A percentile compares a stretch with the other conserved stretches of the same genome.
These are phyloP conservation scores for Nebria salina DNA, from an alignment of 2,888 invertebrate genomes.

Conservation along the genomic window DNA sequence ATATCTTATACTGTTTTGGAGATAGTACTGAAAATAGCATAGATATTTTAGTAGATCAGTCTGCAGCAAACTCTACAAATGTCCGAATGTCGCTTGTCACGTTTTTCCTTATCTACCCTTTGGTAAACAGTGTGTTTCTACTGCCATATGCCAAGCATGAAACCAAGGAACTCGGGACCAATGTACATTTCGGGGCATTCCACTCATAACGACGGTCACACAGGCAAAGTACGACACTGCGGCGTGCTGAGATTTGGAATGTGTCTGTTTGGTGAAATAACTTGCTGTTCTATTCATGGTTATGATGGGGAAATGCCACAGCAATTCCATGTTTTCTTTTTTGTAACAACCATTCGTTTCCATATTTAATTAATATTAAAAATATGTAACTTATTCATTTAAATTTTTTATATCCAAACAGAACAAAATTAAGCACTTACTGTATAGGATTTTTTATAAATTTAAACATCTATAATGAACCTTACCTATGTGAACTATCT, in stretches of 20 bases:
- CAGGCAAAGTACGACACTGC: conserved; percentile 6
- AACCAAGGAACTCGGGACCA: background rate
- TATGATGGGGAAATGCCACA: background rate
- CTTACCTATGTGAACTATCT: too few relatives aligned
- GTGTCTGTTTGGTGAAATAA: background rate
- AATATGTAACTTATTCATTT: too few relatives aligned
- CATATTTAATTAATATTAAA: too few relatives aligned
- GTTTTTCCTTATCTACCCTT: background rate
- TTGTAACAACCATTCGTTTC: too few relatives aligned
- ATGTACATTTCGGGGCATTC: background rate
- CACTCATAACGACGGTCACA: conserved; percentile 7
- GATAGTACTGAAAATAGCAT: background rate
- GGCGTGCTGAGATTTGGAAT: conserved; percentile 15
- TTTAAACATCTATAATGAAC: too few relatives aligned
- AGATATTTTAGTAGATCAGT: background rate
- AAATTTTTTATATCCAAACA: too few relatives aligned
- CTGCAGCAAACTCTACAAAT: background rate
- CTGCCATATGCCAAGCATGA: background rate
- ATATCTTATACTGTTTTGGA: background rate
- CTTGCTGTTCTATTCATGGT: background rate
- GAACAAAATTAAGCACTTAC: too few relatives aligned
- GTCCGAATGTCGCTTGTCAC: background rate
- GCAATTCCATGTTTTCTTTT: too few relatives aligned
- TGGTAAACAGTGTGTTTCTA: background rate
- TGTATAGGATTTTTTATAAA: too few relatives aligned